phyloP scores from a whole-genome alignment of 2,797 vertebrate genomes.

The Gorsachius magnificus region DNA sequence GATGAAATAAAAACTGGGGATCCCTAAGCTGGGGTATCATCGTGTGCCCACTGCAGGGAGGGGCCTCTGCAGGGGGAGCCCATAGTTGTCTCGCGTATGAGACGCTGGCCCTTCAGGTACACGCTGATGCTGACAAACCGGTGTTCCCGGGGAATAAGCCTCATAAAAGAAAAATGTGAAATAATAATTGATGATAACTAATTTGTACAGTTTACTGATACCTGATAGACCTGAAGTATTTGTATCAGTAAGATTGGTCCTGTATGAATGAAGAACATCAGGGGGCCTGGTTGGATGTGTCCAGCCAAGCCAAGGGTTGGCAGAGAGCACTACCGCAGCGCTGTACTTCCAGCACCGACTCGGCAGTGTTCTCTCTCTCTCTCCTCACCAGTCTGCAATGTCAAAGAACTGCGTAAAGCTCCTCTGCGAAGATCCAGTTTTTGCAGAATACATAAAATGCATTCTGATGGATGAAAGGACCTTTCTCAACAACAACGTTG shows the following conservation, averaged over 20 bases:
- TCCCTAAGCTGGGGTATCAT: neutral
- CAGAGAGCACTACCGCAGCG: accelerated
- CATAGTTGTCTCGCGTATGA: neutral
- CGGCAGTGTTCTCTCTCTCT: neutral
- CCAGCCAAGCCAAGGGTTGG: neutral
- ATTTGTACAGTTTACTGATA: neutral
- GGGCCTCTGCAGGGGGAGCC: too few relatives aligned
- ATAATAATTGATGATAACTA: neutral
- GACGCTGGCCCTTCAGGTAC: too few relatives aligned
- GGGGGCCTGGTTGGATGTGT: neutral
- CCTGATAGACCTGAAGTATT: neutral
- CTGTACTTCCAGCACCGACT: neutral
- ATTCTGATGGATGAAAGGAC: slow-evolving; percentile 97
- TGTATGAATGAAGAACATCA: neutral
- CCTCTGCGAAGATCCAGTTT: slow-evolving; percentile 94
- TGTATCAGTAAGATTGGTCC: neutral
- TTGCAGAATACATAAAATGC: slow-evolving; percentile 97
- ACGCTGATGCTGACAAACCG: neutral
- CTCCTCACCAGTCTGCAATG: slow-evolving; percentile 83
- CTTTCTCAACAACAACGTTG: slow-evolving; percentile 93
- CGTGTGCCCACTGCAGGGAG: neutral
- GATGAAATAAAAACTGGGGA: neutral
- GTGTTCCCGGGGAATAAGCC: neutral
- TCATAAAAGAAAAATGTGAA: neutral
- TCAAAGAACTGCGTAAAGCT: slow-evolving; percentile 97